Evolutionary conservation across 2,797 vertebrate genomes (phyloP).

Genomic region (Antrozous pallidus): DNA sequence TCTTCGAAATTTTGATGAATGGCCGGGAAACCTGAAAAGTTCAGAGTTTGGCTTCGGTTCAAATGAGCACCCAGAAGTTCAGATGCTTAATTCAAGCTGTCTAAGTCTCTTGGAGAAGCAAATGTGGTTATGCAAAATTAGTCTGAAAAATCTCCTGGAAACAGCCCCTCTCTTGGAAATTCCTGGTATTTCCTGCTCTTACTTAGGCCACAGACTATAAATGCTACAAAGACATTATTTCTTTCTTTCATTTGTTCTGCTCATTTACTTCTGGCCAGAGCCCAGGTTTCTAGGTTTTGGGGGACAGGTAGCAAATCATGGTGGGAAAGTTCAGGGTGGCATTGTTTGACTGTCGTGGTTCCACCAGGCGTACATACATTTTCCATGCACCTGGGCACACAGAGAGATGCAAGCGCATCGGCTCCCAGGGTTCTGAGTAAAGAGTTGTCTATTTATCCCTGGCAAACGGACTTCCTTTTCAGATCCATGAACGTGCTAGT

Average conservation of each 20-base stretch:
- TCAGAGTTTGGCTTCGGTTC: slow-evolving; percentile 75
- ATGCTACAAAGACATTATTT: slow-evolving; percentile 12
- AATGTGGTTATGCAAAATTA: slow-evolving; percentile 49
- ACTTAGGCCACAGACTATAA: slow-evolving; percentile 22
- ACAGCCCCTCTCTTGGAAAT: slow-evolving; percentile 45
- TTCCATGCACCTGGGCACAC: not conserved
- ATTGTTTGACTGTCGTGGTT: not conserved
- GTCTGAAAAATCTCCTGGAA: slow-evolving; percentile 58
- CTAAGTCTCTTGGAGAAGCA: slow-evolving; percentile 61
- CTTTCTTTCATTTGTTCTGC: slow-evolving; percentile 52
- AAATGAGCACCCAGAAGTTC: slow-evolving; percentile 73
- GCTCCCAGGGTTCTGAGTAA: not conserved
- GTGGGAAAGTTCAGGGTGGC: not conserved
- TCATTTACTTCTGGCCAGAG: slow-evolving; percentile 50
- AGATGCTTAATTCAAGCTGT: slow-evolving; percentile 75
- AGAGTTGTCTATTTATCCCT: slow-evolving; percentile 21
- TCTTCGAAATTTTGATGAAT: slow-evolving; percentile 75
- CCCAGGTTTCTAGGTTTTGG: slow-evolving; percentile 44
- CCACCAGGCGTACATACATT: not conserved
- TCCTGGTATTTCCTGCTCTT: slow-evolving; percentile 64
- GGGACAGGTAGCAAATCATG: slow-evolving; percentile 60
- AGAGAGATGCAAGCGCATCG: not conserved
- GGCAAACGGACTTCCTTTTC: not conserved
- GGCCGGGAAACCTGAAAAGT: slow-evolving; percentile 70
- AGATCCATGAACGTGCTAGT: not conserved